Percentiles rank a stretch among this genome's conserved stretches.
phyloP scores from a whole-genome alignment of 2,797 vertebrate species.

The Neosalanx taihuensis region DNA sequence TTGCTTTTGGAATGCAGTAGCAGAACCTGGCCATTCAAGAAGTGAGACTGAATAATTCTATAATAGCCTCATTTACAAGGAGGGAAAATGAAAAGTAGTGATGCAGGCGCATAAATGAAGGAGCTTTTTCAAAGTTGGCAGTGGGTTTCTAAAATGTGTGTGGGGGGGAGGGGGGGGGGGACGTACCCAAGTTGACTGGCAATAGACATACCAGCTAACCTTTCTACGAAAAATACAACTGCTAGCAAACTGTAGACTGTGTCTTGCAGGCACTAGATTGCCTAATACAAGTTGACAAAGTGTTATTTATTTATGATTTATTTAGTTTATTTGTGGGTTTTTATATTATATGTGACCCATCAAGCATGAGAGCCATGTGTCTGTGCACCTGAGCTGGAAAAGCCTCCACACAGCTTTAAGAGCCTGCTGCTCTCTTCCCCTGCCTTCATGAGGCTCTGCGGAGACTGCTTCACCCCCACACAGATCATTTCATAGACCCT shows the following conservation, averaged over 20 bases:
- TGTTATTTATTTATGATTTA: no score
- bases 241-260: no score
- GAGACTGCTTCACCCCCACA: neutral
- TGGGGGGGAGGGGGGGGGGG: neutral
- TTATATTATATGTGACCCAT: neutral
- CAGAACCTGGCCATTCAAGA: constrained; percentile 13
- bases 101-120: neutral
- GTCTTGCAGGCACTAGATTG: no score
- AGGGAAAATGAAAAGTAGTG: constrained; percentile 22
- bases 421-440: neutral
- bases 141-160: constrained; percentile 24
- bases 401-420: neutral
- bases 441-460: neutral
- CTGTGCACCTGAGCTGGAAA: neutral
- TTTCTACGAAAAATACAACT: neutral
- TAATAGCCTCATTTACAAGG: constrained; percentile 38
- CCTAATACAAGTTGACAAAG: neutral
- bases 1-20: constrained; percentile 21
- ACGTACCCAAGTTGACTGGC: neutral
- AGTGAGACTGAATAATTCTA: constrained; percentile 40
- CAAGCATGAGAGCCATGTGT: neutral
- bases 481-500: neutral
- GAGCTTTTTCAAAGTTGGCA: neutral
- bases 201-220: neutral
- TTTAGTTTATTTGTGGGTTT: no score